A percentile compares a stretch with the other conserved stretches of the same genome.
Conservation (phyloP, 2,888 invertebrate genomes). For the Thymelicus acteon region DNA sequence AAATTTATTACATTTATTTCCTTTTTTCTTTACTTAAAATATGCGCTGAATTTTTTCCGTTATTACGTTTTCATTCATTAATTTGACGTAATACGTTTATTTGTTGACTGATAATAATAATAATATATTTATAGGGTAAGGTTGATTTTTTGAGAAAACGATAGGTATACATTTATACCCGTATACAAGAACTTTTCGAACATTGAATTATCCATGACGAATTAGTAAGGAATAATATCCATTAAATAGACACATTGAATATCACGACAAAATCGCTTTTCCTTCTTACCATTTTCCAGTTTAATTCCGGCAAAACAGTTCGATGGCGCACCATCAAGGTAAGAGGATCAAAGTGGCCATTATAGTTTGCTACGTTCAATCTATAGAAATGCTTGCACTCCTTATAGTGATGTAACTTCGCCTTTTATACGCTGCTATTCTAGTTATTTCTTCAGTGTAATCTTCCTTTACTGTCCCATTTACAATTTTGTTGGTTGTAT, state of each 20-base stretch:
- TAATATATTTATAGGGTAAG: too few relatives aligned
- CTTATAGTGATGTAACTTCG: conserved; percentile 33
- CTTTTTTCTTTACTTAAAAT: conserved; percentile 1
- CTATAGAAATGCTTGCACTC: conserved; percentile 42
- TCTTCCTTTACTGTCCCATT: conserved; percentile 9
- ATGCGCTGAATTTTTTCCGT: neutral
- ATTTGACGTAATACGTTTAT: too few relatives aligned
- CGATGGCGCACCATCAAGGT: conserved; percentile 63
- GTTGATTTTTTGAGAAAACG: too few relatives aligned
- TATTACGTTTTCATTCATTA: too few relatives aligned
- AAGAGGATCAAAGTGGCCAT: conserved; percentile 70
- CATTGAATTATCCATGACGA: too few relatives aligned
- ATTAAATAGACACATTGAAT: conserved; percentile 2
- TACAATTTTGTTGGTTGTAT: conserved; percentile 9
- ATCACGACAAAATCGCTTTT: conserved; percentile 12
- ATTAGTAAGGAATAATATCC: too few relatives aligned
- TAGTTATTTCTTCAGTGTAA: neutral
- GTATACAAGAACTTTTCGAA: too few relatives aligned
- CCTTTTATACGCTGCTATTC: conserved; percentile 26
- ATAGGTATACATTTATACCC: too few relatives aligned
- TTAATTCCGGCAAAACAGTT: conserved; percentile 47
- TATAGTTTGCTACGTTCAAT: conserved; percentile 57
- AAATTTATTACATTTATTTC: conserved; percentile 22
- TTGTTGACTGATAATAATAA: too few relatives aligned
- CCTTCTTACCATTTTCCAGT: conserved; percentile 26